Percentiles rank a stretch among this genome's conserved stretches.
Evolutionary conservation across 2,888 invertebrate genomes (phyloP).

Genomic region (Nemotelus pantherinus): DNA sequence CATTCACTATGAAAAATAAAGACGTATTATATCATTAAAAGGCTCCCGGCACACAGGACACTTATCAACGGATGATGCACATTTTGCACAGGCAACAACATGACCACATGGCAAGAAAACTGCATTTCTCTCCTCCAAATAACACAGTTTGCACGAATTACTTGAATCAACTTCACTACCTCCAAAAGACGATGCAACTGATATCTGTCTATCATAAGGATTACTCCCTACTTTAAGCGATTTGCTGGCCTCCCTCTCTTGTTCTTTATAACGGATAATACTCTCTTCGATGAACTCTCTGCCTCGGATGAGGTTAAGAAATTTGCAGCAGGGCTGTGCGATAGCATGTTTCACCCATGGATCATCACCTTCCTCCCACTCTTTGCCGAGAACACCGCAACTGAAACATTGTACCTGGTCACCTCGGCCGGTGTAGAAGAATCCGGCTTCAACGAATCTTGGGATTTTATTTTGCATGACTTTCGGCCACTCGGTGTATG

Average conservation of each 20-base stretch:
- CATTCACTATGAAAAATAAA: constrained; percentile 51
- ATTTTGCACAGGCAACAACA: constrained; percentile 85
- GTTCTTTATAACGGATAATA: neutral
- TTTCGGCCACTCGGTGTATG: constrained; percentile 80
- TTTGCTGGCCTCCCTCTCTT: constrained; percentile 16
- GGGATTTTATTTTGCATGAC: constrained; percentile 78
- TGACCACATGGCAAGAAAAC: constrained; percentile 92
- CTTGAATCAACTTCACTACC: constrained; percentile 51
- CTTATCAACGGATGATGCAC: constrained; percentile 79
- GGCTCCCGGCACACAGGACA: constrained; percentile 70
- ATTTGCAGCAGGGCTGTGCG: constrained; percentile 85
- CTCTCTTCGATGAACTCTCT: constrained; percentile 28
- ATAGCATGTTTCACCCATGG: constrained; percentile 91
- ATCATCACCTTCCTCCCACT: constrained; percentile 90
- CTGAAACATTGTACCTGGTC: constrained; percentile 89
- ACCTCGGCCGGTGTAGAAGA: constrained; percentile 83
- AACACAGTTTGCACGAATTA: constrained; percentile 86
- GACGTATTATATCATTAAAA: constrained; percentile 42
- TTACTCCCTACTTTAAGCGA: constrained; percentile 49
- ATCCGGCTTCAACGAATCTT: constrained; percentile 83
- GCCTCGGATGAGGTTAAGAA: constrained; percentile 74
- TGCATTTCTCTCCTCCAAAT: constrained; percentile 81
- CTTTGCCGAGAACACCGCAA: constrained; percentile 87
- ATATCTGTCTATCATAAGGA: constrained; percentile 60
- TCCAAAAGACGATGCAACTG: constrained; percentile 28